phyloP scores from a whole-genome alignment of 2,113 vertebrate species.

The Prochilodus magdalenae region DNA sequence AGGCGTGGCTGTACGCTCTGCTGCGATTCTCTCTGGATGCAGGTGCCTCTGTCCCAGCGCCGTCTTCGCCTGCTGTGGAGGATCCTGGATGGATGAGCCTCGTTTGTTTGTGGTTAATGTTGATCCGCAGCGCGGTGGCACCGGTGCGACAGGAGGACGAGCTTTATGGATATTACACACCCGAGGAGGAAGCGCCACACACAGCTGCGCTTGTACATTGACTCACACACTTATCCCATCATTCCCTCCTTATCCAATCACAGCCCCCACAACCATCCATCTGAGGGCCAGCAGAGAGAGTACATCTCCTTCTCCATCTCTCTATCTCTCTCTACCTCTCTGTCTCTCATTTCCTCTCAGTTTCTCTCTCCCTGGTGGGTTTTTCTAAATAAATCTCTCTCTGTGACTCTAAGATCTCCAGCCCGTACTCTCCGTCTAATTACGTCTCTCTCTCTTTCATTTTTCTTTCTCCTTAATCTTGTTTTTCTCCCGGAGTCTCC shows the following conservation, averaged over 20 bases:
- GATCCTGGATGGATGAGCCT: slow-evolving; percentile 37
- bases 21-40: neutral
- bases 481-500: too few species aligned
- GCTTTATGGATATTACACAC: slow-evolving; percentile 55
- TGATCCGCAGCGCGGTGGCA: slow-evolving; percentile 45
- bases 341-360: neutral
- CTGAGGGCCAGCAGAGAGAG: slow-evolving; percentile 29
- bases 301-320: neutral
- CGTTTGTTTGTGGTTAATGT: slow-evolving; percentile 48
- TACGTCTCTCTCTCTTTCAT: too few species aligned
- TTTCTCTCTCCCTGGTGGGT: too few species aligned
- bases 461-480: too few species aligned
- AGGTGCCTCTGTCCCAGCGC: neutral
- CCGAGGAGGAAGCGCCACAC: slow-evolving; percentile 24
- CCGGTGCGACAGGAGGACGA: slow-evolving; percentile 49
- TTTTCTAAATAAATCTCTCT: too few species aligned
- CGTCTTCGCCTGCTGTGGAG: slow-evolving; percentile 11
- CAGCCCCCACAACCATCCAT: slow-evolving; percentile 41
- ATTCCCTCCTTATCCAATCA: slow-evolving; percentile 49
- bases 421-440: too few species aligned
- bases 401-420: too few species aligned
- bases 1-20: slow-evolving; percentile 10
- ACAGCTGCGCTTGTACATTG: slow-evolving; percentile 65
- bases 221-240: slow-evolving; percentile 45
- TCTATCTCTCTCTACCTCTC: slow-evolving; percentile 10